Percentiles rank a stretch among this genome's conserved stretches.
Evolutionary conservation across 2,113 vertebrate species (phyloP).

Genomic region (Colaptes auratus): DNA sequence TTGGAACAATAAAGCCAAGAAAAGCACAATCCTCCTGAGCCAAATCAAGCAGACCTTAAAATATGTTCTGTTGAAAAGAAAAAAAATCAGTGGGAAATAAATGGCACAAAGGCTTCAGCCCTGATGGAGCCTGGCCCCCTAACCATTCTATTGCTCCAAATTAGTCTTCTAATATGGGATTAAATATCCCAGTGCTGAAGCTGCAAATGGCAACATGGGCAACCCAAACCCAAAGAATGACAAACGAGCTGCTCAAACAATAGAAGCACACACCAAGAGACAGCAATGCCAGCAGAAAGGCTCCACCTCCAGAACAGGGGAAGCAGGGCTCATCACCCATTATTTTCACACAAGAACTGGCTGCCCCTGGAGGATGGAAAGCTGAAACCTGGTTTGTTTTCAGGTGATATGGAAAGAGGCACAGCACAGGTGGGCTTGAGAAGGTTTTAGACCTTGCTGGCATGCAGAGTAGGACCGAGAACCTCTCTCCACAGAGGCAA

Average conservation of each 20-base stretch:
- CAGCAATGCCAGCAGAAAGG: neutral
- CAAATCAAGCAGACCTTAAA: slow-evolving; percentile 25
- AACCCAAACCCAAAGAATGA: neutral
- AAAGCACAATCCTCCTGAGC: neutral
- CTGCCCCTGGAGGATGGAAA: neutral
- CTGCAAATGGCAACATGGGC: neutral
- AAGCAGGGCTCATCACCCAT: fast-evolving
- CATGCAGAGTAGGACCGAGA: neutral
- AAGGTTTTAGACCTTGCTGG: neutral
- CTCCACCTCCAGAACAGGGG: neutral
- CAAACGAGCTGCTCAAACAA: neutral
- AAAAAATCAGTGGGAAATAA: neutral
- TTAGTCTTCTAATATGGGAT: neutral
- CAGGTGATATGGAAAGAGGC: neutral
- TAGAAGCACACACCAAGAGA: neutral
- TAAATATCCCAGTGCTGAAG: neutral
- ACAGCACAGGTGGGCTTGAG: neutral
- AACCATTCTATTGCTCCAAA: neutral
- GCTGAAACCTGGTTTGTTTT: neutral
- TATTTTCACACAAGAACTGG: neutral
- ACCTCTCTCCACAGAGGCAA: neutral
- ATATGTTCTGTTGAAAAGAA: neutral
- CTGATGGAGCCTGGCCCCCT: neutral
- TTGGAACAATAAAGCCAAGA: neutral
- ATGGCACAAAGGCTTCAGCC: neutral